phyloP scores from a whole-genome alignment of 2,797 vertebrate species.

The Heliangelus exortis region DNA sequence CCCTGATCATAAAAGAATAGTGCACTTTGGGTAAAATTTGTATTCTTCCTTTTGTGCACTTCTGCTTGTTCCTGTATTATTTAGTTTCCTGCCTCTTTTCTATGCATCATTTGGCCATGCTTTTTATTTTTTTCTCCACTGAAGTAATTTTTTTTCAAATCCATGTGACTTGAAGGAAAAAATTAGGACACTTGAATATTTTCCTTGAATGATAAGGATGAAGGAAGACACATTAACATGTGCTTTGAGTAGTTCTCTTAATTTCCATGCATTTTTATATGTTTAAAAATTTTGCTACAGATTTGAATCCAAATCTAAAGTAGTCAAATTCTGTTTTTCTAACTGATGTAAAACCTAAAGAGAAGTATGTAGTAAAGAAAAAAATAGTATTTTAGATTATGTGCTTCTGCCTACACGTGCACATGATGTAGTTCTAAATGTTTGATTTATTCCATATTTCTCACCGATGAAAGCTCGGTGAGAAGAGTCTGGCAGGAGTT shows the following conservation, averaged over 20 bases:
- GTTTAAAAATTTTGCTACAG: background rate
- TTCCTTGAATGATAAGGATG: background rate
- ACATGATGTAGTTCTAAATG: background rate
- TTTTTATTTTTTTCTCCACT: background rate
- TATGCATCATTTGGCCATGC: background rate
- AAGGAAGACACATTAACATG: background rate
- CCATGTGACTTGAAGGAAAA: background rate
- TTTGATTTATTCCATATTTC: background rate
- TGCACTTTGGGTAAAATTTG: background rate
- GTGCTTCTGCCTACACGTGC: rapidly evolving
- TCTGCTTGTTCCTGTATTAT: background rate
- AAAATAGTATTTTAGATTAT: background rate
- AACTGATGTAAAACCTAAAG: background rate
- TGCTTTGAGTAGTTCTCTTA: background rate
- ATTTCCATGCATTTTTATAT: background rate
- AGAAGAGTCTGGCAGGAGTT: background rate
- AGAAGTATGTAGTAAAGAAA: background rate
- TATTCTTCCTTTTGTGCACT: background rate
- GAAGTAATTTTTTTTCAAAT: background rate
- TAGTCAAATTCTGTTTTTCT: background rate
- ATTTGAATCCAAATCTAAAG: background rate
- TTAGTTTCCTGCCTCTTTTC: background rate
- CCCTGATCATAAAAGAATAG: background rate
- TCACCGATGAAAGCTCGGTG: background rate
- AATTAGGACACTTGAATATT: background rate